Conservation (phyloP, 2,113 vertebrate species). For the Pungitius pungitius region DNA sequence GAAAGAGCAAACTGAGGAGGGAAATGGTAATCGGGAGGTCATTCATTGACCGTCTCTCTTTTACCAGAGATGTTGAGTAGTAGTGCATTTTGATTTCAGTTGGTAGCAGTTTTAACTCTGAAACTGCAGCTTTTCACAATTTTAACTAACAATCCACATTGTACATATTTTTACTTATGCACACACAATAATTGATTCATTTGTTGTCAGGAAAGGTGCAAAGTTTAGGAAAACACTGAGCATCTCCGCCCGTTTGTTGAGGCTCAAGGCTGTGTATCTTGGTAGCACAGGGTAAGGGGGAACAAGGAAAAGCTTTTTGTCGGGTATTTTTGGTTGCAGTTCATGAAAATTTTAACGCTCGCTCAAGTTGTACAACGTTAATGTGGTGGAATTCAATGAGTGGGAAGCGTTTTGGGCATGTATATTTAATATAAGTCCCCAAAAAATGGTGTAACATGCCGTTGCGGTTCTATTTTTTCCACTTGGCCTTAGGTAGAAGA, state of each 20-base stretch:
- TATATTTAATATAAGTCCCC: conserved; percentile 26
- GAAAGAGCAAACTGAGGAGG: conserved; percentile 67
- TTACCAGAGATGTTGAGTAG: conserved; percentile 25
- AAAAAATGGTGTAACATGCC: background rate
- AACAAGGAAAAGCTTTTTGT: conserved; percentile 60
- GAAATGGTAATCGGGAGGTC: conserved; percentile 41
- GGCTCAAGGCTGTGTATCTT: conserved; percentile 18
- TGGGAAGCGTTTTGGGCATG: conserved; percentile 31
- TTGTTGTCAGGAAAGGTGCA: conserved; percentile 18
- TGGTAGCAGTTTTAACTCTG: background rate
- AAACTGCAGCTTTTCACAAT: background rate
- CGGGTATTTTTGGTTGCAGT: conserved; percentile 71
- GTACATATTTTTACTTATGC: conserved; percentile 21
- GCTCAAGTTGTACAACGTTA: conserved; percentile 60
- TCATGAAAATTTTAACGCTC: conserved; percentile 73
- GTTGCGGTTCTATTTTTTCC: background rate
- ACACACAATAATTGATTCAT: conserved; percentile 1
- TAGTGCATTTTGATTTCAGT: background rate
- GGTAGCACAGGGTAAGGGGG: conserved; percentile 19
- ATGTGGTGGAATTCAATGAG: conserved; percentile 39
- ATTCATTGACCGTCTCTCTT: conserved; percentile 19
- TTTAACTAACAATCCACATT: background rate
- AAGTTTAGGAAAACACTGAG: conserved; percentile 15
- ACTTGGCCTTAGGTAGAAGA: background rate
- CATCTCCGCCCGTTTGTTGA: conserved; percentile 26